phyloP scores from a whole-genome alignment of 2,797 vertebrate species.

The Paramormyrops hopkinsi region DNA sequence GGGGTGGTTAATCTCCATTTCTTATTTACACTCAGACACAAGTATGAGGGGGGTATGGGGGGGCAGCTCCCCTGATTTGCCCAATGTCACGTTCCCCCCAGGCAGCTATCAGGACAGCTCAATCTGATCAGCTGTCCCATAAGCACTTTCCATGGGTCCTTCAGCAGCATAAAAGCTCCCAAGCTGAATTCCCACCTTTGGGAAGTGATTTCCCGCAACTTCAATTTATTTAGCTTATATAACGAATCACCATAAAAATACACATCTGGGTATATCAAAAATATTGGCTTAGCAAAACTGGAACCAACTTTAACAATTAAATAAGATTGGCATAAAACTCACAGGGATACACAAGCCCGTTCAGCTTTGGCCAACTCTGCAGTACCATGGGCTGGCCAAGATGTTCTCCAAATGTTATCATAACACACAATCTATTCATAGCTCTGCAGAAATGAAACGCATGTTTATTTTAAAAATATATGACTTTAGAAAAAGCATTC shows the following conservation, averaged over 20 bases:
- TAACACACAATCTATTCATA: background rate
- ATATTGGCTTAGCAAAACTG: background rate
- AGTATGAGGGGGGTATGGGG: background rate
- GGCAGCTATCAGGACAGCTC: background rate
- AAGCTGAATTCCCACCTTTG: background rate
- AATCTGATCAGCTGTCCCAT: background rate
- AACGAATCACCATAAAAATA: background rate
- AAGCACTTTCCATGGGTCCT: background rate
- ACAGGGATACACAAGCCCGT: background rate
- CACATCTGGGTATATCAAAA: background rate
- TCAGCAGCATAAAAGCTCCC: background rate
- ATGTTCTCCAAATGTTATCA: background rate
- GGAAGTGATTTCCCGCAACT: background rate
- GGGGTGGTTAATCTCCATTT: background rate
- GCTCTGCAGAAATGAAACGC: background rate
- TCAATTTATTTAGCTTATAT: background rate
- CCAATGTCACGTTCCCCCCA: background rate
- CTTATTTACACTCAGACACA: conserved; percentile 3
- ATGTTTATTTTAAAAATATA: background rate
- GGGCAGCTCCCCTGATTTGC: background rate
- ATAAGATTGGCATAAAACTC: background rate
- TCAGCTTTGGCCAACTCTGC: background rate
- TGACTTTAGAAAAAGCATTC: background rate
- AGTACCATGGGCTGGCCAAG: background rate
- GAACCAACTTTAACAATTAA: background rate